A percentile compares a stretch with the other conserved stretches of the same genome.
phyloP scores from a whole-genome alignment of 2,113 vertebrate genomes.

The Nibea coibor region DNA sequence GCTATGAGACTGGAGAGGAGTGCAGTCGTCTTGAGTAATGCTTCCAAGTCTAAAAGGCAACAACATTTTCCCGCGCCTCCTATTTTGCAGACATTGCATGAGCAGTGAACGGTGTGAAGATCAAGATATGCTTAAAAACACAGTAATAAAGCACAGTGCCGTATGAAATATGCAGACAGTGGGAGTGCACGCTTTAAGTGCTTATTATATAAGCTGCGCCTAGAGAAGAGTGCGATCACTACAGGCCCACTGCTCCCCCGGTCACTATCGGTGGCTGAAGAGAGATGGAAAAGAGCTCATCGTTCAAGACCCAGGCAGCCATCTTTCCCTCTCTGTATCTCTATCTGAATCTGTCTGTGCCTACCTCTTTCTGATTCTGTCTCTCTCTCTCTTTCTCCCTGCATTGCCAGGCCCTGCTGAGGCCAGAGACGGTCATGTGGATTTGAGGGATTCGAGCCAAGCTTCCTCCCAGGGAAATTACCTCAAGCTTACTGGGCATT shows the following conservation, averaged over 20 bases:
- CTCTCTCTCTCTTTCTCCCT: constrained; percentile 8
- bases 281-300: constrained; percentile 52
- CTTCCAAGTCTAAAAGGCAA: neutral
- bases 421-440: constrained; percentile 55
- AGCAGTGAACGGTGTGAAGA: neutral
- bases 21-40: constrained; percentile 3
- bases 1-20: neutral
- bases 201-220: constrained; percentile 36
- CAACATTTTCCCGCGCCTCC: constrained; percentile 9
- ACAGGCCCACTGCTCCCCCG: constrained; percentile 23
- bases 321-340: constrained; percentile 53
- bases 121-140: constrained; percentile 6
- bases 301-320: constrained; percentile 54
- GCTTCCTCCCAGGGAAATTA: constrained; percentile 67
- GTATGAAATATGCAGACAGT: constrained; percentile 37
- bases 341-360: constrained; percentile 48
- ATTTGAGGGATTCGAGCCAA: constrained; percentile 63
- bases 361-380: constrained; percentile 14
- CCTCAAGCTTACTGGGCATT: constrained; percentile 65
- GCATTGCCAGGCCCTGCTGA: constrained; percentile 53
- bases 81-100: neutral
- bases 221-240: constrained; percentile 29
- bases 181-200: constrained; percentile 10
- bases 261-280: constrained; percentile 53
- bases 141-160: constrained; percentile 1